A percentile compares a stretch with the other conserved stretches of the same genome.
Evolutionary conservation across 53 echinoderm and acorn worm genomes (phyloP).

Genomic region (Antedon mediterranea): DNA sequence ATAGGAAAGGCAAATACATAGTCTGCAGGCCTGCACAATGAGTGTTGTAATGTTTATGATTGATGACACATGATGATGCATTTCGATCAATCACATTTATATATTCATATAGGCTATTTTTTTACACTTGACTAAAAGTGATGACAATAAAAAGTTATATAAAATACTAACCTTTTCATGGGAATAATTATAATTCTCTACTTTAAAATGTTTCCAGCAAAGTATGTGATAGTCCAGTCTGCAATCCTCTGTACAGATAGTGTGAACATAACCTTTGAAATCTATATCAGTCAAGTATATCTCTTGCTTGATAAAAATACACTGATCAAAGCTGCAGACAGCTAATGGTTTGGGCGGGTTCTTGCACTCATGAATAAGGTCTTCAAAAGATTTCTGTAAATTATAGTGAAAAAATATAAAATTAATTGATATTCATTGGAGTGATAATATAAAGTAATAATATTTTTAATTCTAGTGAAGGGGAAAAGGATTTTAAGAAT

Average conservation of each 20-base stretch:
- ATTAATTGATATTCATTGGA: too few species aligned
- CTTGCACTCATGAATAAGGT: conserved; percentile 31
- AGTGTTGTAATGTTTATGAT: too few species aligned
- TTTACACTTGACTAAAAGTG: too few species aligned
- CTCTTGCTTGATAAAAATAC: conserved; percentile 29
- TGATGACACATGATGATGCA: too few species aligned
- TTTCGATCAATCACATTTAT: too few species aligned
- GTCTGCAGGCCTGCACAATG: neutral
- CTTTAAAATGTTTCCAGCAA: conserved; percentile 69
- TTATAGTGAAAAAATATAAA: too few species aligned
- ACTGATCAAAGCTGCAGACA: conserved; percentile 32
- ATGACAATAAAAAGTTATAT: neutral
- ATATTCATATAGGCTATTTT: too few species aligned
- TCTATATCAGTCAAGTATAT: conserved; percentile 71
- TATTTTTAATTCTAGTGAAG: too few species aligned
- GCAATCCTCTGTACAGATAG: conserved; percentile 58
- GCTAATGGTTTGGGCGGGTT: conserved; percentile 54
- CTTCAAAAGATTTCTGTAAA: conserved; percentile 25
- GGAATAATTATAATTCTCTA: conserved; percentile 7
- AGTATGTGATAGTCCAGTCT: conserved; percentile 40
- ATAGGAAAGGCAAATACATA: neutral
- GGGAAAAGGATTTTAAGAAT: too few species aligned
- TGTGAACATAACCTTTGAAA: conserved; percentile 70
- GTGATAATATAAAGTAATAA: too few species aligned
- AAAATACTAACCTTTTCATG: conserved; percentile 27